Base-by-base conservation (phyloP, 2,888 invertebrate genomes). In the Diabrotica balteata region DNA sequence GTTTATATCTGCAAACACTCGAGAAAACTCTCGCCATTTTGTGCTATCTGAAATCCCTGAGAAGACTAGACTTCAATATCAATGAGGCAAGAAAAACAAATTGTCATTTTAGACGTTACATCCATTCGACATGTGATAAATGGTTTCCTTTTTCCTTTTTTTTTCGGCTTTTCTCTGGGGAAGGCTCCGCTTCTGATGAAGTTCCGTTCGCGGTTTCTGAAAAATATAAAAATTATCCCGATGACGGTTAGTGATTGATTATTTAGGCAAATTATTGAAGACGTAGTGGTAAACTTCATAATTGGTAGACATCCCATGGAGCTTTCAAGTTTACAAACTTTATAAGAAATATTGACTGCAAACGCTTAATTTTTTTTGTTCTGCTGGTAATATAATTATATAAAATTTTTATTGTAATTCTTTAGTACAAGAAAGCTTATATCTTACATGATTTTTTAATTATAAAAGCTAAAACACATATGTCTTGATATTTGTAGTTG, bases 71-170 rank as follows among this genome's bases (percentile, higher is more conserved):
- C 68, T 65, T 77, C 78, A 78, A 77, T 78, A 79, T 79, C 78
- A 81, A 79, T 80, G 79, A 78, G 74, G 67, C 77, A 76, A 73
- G 76, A 75, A 78, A 79, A 80, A 80, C 79, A 80, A 79, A 80
- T 79, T 79, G 80, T 80, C 79, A 80, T 80, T 79, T 77, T 74
- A 77, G 76, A 75, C 75, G 76, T 76, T 72, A 74, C 75, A 74
- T 77, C 75, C 74, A 71, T 75, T 75, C 73, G 75, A 72, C 74
- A 64, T 68, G 75, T 78, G 78, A 78, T 78, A 77, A 78, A 78
- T 78, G 74, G 75, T 71, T 65, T 73, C 67, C 69, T 69, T 70
- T 68, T 72, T 70, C 67, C 57, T 55, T 52, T 52, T 42, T n/a
- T 54, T 60, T 53, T 42, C 47, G 51, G 9, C 58, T 58, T 57